phyloP scores from a whole-genome alignment of 2,797 vertebrate species.

The Spea hammondii region DNA sequence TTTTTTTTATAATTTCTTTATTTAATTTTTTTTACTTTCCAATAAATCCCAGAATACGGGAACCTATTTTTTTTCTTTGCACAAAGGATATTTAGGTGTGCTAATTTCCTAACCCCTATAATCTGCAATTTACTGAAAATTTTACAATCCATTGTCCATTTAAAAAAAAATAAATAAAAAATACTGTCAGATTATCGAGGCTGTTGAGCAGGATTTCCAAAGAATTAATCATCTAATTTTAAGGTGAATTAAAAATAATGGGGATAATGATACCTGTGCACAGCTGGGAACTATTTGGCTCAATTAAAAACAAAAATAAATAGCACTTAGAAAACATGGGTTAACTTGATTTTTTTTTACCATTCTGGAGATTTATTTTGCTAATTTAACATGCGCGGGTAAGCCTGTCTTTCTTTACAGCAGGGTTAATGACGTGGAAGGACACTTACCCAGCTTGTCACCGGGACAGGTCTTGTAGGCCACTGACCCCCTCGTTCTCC shows the following conservation, averaged over 20 bases:
- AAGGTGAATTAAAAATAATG: constrained; percentile 77
- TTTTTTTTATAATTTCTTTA: too few species aligned
- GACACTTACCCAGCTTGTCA: constrained; percentile 39
- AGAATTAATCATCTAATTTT: constrained; percentile 86
- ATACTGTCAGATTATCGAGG: constrained; percentile 82
- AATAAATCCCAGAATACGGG: too few species aligned
- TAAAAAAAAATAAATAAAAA: constrained; percentile 56
- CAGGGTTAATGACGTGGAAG: constrained; percentile 43
- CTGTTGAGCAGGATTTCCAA: constrained; percentile 73
- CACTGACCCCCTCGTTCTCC: constrained; percentile 12
- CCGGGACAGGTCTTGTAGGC: background rate
- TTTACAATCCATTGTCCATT: constrained; percentile 64
- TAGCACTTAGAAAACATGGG: constrained; percentile 71
- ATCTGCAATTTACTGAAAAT: constrained; percentile 57
- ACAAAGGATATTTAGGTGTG: background rate
- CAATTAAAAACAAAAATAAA: constrained; percentile 90
- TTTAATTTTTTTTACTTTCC: too few species aligned
- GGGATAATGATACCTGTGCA: constrained; percentile 78
- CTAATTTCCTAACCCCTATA: constrained; percentile 10
- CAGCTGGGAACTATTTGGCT: constrained; percentile 87
- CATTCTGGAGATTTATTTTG: constrained; percentile 59
- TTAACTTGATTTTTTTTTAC: constrained; percentile 61
- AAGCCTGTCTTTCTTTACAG: constrained; percentile 57
- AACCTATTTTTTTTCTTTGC: background rate
- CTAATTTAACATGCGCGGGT: constrained; percentile 52